Conservation (phyloP, 1,140 invertebrate genomes). For the Galendromus occidentalis region DNA sequence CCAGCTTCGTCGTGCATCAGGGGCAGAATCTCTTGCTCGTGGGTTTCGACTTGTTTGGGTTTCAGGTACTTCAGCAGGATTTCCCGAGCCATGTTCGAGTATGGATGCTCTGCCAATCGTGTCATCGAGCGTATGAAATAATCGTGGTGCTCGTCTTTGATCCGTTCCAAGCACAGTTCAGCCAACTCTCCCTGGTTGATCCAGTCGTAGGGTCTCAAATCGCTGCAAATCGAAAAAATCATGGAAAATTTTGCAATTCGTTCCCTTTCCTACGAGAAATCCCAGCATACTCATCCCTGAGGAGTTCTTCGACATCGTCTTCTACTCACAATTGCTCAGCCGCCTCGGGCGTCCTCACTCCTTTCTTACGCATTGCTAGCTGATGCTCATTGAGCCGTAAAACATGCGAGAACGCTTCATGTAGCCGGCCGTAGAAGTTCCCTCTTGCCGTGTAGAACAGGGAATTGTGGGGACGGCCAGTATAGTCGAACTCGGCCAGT, state of each 20-base stretch:
- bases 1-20: conserved; percentile 45
- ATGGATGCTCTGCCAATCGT: conserved; percentile 45
- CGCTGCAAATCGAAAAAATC: conserved; percentile 28
- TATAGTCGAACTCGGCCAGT: conserved; percentile 62
- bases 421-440: conserved; percentile 42
- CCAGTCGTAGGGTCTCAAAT: conserved; percentile 39
- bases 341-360: too few species aligned
- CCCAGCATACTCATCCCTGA: too few species aligned
- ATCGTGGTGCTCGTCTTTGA: conserved; percentile 47
- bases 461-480: conserved; percentile 62
- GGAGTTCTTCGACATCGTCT: too few species aligned
- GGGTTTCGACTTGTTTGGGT: conserved; percentile 33
- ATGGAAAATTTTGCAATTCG: conserved; percentile 17
- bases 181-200: conserved; percentile 45
- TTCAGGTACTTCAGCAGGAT: conserved; percentile 49
- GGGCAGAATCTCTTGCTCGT: conserved; percentile 30
- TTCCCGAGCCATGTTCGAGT: conserved; percentile 36
- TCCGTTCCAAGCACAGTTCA: conserved; percentile 42
- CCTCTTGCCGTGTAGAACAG: conserved; percentile 72
- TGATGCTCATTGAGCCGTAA: conserved; percentile 44
- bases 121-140: conserved; percentile 51
- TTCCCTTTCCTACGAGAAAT: too few species aligned
- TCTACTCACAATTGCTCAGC: conserved; percentile 19
- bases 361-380: conserved; percentile 11
- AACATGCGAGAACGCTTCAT: conserved; percentile 42